phyloP scores from a whole-genome alignment of 2,888 invertebrate genomes.

The Melieria picta region DNA sequence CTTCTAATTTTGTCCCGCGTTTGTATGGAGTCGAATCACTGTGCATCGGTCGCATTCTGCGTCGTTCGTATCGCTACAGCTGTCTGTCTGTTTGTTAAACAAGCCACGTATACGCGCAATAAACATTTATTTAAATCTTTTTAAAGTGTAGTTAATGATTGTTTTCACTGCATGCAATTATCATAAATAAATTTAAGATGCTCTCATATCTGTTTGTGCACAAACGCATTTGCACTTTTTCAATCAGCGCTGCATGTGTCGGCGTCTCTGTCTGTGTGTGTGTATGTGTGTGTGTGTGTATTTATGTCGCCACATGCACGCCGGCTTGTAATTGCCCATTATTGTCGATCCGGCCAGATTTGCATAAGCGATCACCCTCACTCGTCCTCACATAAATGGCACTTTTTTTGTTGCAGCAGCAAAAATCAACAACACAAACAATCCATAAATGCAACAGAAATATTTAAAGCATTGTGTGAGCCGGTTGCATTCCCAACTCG shows the following conservation, averaged over 20 bases:
- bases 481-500: no score
- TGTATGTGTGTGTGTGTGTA: conserved; percentile 9
- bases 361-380: conserved; percentile 22
- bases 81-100: no score
- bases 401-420: no score
- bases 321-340: not conserved
- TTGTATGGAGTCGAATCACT: no score
- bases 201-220: not conserved
- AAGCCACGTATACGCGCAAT: not conserved
- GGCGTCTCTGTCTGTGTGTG: conserved; percentile 10
- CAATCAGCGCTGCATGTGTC: conserved; percentile 6
- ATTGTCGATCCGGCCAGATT: conserved; percentile 15
- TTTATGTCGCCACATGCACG: conserved; percentile 1
- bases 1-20: no score
- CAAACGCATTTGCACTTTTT: conserved; percentile 2
- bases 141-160: conserved; percentile 30
- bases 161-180: conserved; percentile 31
- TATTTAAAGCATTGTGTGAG: no score
- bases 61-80: no score
- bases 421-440: no score
- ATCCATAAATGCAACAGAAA: no score
- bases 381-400: no score
- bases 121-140: conserved; percentile 20
- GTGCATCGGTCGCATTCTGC: no score
- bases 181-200: conserved; percentile 8